Base-by-base conservation (phyloP, 2,888 invertebrate genomes). In the Ellobium chinense region DNA sequence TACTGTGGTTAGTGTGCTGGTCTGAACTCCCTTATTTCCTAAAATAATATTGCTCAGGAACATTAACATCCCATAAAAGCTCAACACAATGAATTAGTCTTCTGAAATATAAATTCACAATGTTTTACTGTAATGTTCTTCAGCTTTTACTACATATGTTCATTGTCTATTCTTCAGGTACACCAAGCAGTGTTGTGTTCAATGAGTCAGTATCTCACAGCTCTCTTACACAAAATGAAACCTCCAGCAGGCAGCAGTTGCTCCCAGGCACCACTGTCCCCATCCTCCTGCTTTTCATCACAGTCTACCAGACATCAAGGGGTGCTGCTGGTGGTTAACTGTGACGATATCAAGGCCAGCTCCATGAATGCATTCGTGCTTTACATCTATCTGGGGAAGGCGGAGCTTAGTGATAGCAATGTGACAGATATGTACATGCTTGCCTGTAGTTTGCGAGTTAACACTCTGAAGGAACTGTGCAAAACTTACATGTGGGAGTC, bases 141-240 rank as follows among this genome's bases (percentile, higher is more conserved):
- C 12, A n/a, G n/a, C n/a, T n/a, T n/a, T n/a, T n/a, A n/a, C n/a
- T n/a, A n/a, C n/a, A n/a, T n/a, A n/a, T n/a, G n/a, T n/a, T n/a
- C n/a, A n/a, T n/a, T n/a, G n/a, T n/a, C n/a, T n/a, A n/a, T n/a
- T n/a, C 29, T 54, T 1, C 76, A 83, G 83, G 81, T 83, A 27
- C 83, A 83, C 65, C 81, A 83, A 34, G 81, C 72, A 29, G 78
- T 83, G 34, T 60, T 83, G 65, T 83, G 83, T 31, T 81, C 83
- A 1, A 73, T 82, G 73, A 83, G 83, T 56, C 76, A 80, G 73
- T 81, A 83, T 39, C 80, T 83, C 46, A 63, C 78, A 9, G 56
- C 63, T 36, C 60, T 81, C 68, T 68, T 83, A 34, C 80, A 73
- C 12, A 80, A 78, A 65, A 83, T 81, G 63, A 78, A 58, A n/a